A percentile compares a stretch with the other conserved stretches of the same genome.
These are phyloP conservation scores for Podarcis raffonei DNA, from an alignment of 2,113 vertebrate genomes.

Conservation along the genomic window DNA sequence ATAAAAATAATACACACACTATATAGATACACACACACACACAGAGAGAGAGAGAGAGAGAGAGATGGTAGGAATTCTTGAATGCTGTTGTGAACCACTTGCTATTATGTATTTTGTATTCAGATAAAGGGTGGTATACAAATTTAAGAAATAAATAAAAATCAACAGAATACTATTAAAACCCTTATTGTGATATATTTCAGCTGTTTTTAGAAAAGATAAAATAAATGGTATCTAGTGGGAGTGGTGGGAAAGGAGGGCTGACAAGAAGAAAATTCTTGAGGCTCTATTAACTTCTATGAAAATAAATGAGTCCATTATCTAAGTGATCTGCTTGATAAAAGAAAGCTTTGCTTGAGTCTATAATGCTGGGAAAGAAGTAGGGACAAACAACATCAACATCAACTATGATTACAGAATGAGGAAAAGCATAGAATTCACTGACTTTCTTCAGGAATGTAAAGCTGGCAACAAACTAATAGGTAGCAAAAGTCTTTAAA, in stretches of 20 bases:
- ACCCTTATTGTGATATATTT: constrained; percentile 37
- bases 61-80: neutral
- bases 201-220: constrained; percentile 4
- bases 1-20: too few relatives aligned
- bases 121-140: too few relatives aligned
- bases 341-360: constrained; percentile 25
- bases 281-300: constrained; percentile 28
- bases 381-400: constrained; percentile 1
- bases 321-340: constrained; percentile 32
- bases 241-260: neutral
- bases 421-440: accelerated
- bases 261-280: constrained; percentile 12
- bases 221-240: constrained; percentile 7
- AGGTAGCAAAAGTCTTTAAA: neutral
- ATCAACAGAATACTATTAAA: constrained; percentile 8
- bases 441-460: neutral
- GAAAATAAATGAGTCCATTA: constrained; percentile 51
- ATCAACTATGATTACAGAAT: neutral
- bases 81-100: neutral
- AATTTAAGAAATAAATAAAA: too few relatives aligned
- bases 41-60: too few relatives aligned
- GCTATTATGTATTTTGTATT: too few relatives aligned
- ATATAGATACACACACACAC: neutral
- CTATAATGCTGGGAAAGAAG: neutral
- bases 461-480: neutral